Conservation (phyloP, 2,113 vertebrate genomes). For the Salvelinus fontinalis region DNA sequence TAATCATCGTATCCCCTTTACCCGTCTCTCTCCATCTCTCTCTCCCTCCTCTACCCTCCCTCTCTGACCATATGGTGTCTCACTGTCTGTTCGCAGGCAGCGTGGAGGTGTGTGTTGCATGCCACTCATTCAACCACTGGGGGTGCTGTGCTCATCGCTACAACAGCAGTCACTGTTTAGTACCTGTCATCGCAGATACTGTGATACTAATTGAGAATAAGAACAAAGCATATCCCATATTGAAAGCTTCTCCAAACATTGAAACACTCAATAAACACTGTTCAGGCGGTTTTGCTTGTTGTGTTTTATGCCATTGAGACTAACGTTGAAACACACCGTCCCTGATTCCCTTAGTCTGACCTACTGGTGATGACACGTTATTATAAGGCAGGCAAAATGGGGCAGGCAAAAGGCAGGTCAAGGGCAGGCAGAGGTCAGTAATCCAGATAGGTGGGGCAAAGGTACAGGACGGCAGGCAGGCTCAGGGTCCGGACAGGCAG, state of each 20-base stretch:
- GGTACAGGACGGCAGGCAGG: too few relatives aligned
- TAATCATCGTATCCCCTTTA: too few relatives aligned
- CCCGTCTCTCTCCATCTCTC: too few relatives aligned
- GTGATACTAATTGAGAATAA: conserved; percentile 29
- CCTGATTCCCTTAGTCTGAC: too few relatives aligned
- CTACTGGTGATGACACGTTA: too few relatives aligned
- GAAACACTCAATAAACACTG: conserved; percentile 43
- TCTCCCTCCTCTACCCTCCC: background rate
- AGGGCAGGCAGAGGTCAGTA: too few relatives aligned
- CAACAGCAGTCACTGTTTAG: conserved; percentile 57
- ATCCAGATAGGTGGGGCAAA: too few relatives aligned
- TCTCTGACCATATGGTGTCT: conserved; percentile 36
- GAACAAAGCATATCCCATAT: conserved; percentile 1
- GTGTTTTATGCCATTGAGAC: conserved; percentile 30
- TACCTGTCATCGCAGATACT: conserved; percentile 49
- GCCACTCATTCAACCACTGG: conserved; percentile 54
- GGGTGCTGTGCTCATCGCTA: conserved; percentile 61
- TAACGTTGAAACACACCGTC: too few relatives aligned
- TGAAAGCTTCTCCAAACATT: conserved; percentile 1
- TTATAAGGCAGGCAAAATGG: too few relatives aligned
- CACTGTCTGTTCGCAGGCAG: conserved; percentile 62
- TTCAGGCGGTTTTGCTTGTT: conserved; percentile 38
- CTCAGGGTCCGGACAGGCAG: too few relatives aligned
- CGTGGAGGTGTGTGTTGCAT: conserved; percentile 44
- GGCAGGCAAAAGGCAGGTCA: too few relatives aligned